These are phyloP conservation scores for Erynnis tages DNA, from an alignment of 2,888 invertebrate species.

Conservation along the genomic window DNA sequence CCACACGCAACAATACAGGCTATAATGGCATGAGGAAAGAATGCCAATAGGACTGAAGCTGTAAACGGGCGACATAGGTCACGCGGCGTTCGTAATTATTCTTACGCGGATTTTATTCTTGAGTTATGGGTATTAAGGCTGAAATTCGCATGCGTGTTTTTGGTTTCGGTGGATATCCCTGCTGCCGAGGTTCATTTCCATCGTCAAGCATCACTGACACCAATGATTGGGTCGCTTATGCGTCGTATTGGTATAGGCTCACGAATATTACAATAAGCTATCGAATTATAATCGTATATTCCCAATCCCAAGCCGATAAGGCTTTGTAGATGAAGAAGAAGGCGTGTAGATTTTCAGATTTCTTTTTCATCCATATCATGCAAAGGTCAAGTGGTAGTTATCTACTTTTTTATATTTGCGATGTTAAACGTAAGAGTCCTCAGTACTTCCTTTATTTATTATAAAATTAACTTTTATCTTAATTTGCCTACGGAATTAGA, in stretches of 20 bases:
- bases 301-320: too few species aligned
- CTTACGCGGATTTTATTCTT: background rate
- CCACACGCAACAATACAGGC: background rate
- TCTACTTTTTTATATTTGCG: too few species aligned
- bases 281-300: too few species aligned
- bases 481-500: too few species aligned
- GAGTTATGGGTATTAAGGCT: background rate
- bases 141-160: background rate
- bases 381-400: too few species aligned
- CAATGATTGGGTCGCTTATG: slow-evolving; percentile 1
- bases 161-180: background rate
- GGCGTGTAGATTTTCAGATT: too few species aligned
- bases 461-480: too few species aligned
- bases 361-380: too few species aligned
- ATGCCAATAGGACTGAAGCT: slow-evolving; percentile 2
- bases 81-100: background rate
- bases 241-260: background rate
- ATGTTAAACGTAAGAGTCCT: too few species aligned
- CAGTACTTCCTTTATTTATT: too few species aligned
- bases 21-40: background rate
- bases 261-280: too few species aligned
- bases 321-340: too few species aligned
- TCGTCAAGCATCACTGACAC: background rate
- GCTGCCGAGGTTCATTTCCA: background rate
- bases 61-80: slow-evolving; percentile 1